phyloP scores from a whole-genome alignment of 2,797 vertebrate genomes.

The Orientallactaga sibirica region DNA sequence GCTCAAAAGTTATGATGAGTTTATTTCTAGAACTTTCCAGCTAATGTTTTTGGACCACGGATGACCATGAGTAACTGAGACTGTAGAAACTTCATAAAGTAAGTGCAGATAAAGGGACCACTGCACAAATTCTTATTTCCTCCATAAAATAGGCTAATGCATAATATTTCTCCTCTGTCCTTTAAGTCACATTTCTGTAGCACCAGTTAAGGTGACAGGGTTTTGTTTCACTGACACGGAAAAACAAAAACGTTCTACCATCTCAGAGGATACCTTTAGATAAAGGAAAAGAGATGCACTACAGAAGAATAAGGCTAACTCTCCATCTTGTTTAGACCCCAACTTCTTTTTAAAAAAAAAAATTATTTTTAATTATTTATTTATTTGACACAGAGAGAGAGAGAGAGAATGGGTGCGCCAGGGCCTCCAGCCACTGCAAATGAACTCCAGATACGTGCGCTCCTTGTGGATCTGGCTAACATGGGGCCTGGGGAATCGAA shows the following conservation, averaged over 20 bases:
- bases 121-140: neutral
- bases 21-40: neutral
- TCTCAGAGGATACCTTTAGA: neutral
- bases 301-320: neutral
- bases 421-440: too few relatives aligned
- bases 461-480: too few relatives aligned
- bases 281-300: neutral
- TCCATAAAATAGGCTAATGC: neutral
- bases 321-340: neutral
- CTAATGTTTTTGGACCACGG: neutral
- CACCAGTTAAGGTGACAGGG: neutral
- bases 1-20: neutral
- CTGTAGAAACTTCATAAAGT: neutral
- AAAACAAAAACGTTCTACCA: neutral
- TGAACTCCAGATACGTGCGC: too few relatives aligned
- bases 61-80: neutral
- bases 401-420: too few relatives aligned
- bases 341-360: neutral
- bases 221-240: neutral
- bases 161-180: neutral
- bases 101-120: neutral
- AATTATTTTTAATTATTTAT: too few relatives aligned
- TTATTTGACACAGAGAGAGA: too few relatives aligned
- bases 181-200: conserved; percentile 1
- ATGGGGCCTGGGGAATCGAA: too few relatives aligned